phyloP scores from a whole-genome alignment of 37 sponge, comb jelly and placozoan genomes.

The Spongia lamella region DNA sequence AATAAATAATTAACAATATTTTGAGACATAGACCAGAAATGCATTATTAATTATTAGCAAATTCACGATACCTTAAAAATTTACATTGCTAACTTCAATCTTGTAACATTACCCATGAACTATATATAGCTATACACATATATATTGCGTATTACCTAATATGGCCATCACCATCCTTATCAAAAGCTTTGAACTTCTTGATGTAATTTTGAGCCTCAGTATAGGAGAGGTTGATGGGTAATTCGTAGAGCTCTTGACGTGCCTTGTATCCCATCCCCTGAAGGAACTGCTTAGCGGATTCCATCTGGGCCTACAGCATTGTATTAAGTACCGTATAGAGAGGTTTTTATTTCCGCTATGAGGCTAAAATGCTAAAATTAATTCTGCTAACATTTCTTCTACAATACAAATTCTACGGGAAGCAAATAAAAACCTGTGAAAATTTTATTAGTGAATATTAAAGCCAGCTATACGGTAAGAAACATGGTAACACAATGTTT shows the following conservation, averaged over 20 bases:
- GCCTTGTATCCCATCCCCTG: slow-evolving; percentile 83
- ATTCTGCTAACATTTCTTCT: too few relatives aligned
- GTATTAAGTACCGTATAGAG: neutral
- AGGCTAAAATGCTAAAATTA: too few relatives aligned
- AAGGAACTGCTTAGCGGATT: slow-evolving; percentile 54
- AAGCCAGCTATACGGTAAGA: neutral
- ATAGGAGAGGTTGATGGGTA: slow-evolving; percentile 74
- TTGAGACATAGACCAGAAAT: too few relatives aligned
- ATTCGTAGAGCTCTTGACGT: slow-evolving; percentile 52
- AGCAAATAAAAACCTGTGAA: too few relatives aligned
- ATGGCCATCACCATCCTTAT: slow-evolving; percentile 89
- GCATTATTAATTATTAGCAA: too few relatives aligned
- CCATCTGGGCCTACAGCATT: slow-evolving; percentile 55
- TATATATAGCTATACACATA: neutral
- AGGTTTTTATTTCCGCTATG: neutral
- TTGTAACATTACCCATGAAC: neutral
- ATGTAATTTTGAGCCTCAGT: slow-evolving; percentile 73
- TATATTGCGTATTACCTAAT: slow-evolving; percentile 43
- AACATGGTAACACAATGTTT: too few relatives aligned
- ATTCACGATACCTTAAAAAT: too few relatives aligned
- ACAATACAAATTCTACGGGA: too few relatives aligned
- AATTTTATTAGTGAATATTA: neutral
- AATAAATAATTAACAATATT: too few relatives aligned
- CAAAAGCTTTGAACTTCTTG: slow-evolving; percentile 74
- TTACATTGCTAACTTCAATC: neutral